Evolutionary conservation across 2,113 vertebrate species (phyloP).

Genomic region (Platycercus adscitus): DNA sequence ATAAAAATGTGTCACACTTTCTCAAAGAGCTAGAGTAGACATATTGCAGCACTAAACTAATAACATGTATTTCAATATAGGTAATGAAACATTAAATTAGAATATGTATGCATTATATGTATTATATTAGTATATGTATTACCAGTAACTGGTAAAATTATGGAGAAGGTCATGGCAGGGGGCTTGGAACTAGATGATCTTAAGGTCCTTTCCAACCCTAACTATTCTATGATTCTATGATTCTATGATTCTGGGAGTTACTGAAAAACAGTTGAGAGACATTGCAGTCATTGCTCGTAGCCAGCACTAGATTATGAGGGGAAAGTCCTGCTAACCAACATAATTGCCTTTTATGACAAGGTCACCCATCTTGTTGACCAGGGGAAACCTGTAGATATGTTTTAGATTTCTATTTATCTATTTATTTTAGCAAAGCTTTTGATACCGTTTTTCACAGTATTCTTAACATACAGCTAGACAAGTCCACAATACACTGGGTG

Average conservation of each 20-base stretch:
- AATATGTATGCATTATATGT: neutral
- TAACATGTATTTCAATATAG: neutral
- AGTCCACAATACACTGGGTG: neutral
- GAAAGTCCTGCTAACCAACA: neutral
- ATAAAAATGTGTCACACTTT: neutral
- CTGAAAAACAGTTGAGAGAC: neutral
- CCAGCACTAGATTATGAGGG: accelerated
- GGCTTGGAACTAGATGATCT: no score
- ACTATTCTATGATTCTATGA: no score
- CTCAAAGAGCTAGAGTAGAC: neutral
- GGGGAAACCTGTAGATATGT: neutral
- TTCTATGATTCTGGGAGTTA: neutral
- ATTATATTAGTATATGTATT: neutral
- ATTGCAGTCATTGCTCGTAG: neutral
- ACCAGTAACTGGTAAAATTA: neutral
- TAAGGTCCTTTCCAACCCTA: no score
- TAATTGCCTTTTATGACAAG: neutral
- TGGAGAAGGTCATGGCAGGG: neutral
- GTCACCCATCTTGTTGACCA: neutral
- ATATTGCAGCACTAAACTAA: neutral
- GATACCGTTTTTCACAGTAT: neutral
- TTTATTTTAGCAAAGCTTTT: neutral
- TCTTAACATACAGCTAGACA: neutral
- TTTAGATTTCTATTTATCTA: neutral
- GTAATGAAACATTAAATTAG: neutral